Evolutionary conservation across 1,140 invertebrate species (phyloP).

Genomic region (Antheraea mylitta): DNA sequence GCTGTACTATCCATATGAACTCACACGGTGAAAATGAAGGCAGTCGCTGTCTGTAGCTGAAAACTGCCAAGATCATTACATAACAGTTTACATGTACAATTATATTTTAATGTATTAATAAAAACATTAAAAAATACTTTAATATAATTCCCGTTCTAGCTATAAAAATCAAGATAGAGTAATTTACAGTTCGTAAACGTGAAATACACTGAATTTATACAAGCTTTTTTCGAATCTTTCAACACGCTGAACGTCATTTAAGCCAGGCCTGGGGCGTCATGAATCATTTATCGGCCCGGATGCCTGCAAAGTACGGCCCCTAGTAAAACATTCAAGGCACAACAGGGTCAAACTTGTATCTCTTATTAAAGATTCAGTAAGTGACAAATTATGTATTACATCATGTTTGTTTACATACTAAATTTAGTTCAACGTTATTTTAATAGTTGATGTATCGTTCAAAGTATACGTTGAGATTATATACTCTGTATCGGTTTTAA

Average conservation of each 20-base stretch:
- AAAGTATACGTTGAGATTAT: too few relatives aligned
- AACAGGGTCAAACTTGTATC: slow-evolving; percentile 1
- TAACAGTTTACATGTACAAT: too few relatives aligned
- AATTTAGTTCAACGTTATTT: background rate
- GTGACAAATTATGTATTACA: slow-evolving; percentile 14
- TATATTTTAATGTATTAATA: too few relatives aligned
- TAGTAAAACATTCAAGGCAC: slow-evolving; percentile 25
- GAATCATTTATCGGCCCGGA: slow-evolving; percentile 27
- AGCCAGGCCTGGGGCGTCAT: slow-evolving; percentile 11
- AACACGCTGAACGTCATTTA: slow-evolving; percentile 25
- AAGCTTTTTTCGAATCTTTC: slow-evolving; percentile 14
- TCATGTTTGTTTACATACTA: slow-evolving; percentile 3
- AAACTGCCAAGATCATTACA: too few relatives aligned
- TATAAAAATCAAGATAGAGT: background rate
- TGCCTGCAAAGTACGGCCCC: slow-evolving; percentile 15
- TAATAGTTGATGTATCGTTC: too few relatives aligned
- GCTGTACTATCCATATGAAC: too few relatives aligned
- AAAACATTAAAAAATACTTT: too few relatives aligned
- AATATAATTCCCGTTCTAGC: too few relatives aligned
- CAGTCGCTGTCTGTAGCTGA: too few relatives aligned
- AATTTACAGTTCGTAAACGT: background rate
- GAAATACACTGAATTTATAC: slow-evolving; percentile 13
- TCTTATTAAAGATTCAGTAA: slow-evolving; percentile 19
- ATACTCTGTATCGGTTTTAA: background rate
- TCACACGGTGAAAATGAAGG: too few relatives aligned